Evolutionary conservation across 2,113 vertebrate genomes (phyloP), one percentile per base, ranked within the genome.

Genomic region (Ptychochromis oligacanthus): DNA sequence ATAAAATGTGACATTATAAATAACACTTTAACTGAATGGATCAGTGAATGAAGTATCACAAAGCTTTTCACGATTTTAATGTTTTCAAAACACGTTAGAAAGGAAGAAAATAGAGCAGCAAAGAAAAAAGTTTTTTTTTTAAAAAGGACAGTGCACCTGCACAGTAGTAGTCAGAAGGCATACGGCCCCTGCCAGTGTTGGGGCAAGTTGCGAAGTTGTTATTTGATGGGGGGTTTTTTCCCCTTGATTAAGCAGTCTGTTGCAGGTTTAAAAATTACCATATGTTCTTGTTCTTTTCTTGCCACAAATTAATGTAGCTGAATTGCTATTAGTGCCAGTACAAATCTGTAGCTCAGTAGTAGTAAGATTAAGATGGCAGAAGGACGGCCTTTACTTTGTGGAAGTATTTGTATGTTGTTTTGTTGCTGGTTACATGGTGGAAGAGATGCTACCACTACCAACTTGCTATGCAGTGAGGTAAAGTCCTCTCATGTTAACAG

Each of bases 41-140:
- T 40, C 61, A 12, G 22, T 64, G 61, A 64, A 64, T 64, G 36
- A 40, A 40, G 61, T 64, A 24, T 64, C 34, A 64, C 12, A 64
- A 40, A 40, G 36, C 36, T 40, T 38, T 38, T 64, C 15, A 64
- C 34, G 36, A 0, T 64, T 64, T 64, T 64, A 40, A 64, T 64
- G 20, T 31, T 31, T 31, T 31, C 28, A 31, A 31, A 31, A 31
- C 28, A 40, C 38, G 6, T 64, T 64, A 64, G 14, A 40, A 64
- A 64, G 20, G 0, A 40, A 64, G 2, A 64, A 22, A 34, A 20
- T 12, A 0, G 0, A 38, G 0, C 7, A 15, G 40, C 1, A 0
- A 0, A 12, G 61, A 40, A 38, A 64, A 22, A 4, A 31, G 28
- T 31, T 31, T n/a, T n/a, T n/a, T n/a, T n/a, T n/a, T n/a, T n/a